phyloP scores from a whole-genome alignment of 2,113 vertebrate genomes.

The Dasyurus viverrinus region DNA sequence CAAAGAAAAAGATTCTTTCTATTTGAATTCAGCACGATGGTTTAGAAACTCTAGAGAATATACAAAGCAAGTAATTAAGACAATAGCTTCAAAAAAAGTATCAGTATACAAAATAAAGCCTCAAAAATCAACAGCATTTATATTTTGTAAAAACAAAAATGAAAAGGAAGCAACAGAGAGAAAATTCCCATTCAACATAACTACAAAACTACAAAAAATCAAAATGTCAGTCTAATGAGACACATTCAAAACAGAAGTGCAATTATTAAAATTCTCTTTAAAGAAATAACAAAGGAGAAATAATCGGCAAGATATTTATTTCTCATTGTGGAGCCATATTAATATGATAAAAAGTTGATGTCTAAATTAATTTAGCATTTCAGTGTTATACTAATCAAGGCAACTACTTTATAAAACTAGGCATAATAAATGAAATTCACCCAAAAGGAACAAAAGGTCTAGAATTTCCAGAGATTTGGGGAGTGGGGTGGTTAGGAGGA shows the following conservation, averaged over 20 bases:
- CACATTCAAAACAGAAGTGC: background rate
- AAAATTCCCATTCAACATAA: background rate
- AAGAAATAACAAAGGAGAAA: background rate
- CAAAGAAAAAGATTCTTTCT: background rate
- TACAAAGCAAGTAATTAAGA: background rate
- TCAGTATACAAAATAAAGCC: background rate
- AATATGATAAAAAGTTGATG: background rate
- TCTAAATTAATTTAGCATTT: background rate
- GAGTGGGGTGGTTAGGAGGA: too few species aligned
- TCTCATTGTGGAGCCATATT: background rate
- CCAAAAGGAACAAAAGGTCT: background rate
- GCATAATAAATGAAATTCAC: background rate
- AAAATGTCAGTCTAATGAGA: background rate
- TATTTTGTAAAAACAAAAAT: background rate
- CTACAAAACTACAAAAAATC: background rate
- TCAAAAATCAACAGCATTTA: background rate
- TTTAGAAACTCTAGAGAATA: background rate
- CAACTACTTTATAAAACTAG: background rate
- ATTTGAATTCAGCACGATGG: background rate
- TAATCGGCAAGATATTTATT: background rate
- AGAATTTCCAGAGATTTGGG: background rate
- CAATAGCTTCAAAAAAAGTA: background rate
- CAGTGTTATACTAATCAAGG: background rate
- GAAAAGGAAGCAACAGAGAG: background rate
- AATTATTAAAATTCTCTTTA: background rate